Percentiles rank a stretch among this genome's conserved stretches.
These are phyloP conservation scores for Apomyelois bistriatella DNA, from an alignment of 2,888 invertebrate species.

Conservation along the genomic window DNA sequence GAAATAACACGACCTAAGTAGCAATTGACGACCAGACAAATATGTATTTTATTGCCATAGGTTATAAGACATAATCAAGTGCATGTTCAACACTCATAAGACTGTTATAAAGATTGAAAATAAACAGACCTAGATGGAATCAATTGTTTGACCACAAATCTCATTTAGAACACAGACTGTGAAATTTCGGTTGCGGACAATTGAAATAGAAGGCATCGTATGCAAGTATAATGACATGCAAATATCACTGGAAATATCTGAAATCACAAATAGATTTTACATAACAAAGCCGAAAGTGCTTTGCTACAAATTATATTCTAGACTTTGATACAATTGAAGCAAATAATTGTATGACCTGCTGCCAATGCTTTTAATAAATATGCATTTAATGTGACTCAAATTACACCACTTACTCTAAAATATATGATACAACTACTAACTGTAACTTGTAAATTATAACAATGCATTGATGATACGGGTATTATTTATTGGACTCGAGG, in stretches of 20 bases:
- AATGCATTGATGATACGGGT: no score
- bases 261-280: conserved; percentile 2
- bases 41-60: not conserved
- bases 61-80: not conserved
- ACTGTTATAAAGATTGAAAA: conserved; percentile 22
- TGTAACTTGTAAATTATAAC: no score
- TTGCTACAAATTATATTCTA: conserved; percentile 1
- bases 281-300: conserved; percentile 2
- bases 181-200: conserved; percentile 50
- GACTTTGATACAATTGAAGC: not conserved
- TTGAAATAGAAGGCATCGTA: conserved; percentile 15
- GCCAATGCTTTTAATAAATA: not conserved
- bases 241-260: not conserved
- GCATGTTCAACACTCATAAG: not conserved
- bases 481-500: no score
- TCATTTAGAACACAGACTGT: conserved; percentile 59
- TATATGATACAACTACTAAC: not conserved
- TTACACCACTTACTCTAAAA: not conserved
- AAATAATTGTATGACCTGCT: not conserved
- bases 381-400: not conserved
- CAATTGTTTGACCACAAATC: conserved; percentile 75
- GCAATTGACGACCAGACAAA: not conserved
- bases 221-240: conserved; percentile 5
- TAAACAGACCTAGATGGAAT: conserved; percentile 38
- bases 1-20: not conserved